Conservation (phyloP, 2,888 invertebrate genomes). For the Macrosoma leucophasiata region DNA sequence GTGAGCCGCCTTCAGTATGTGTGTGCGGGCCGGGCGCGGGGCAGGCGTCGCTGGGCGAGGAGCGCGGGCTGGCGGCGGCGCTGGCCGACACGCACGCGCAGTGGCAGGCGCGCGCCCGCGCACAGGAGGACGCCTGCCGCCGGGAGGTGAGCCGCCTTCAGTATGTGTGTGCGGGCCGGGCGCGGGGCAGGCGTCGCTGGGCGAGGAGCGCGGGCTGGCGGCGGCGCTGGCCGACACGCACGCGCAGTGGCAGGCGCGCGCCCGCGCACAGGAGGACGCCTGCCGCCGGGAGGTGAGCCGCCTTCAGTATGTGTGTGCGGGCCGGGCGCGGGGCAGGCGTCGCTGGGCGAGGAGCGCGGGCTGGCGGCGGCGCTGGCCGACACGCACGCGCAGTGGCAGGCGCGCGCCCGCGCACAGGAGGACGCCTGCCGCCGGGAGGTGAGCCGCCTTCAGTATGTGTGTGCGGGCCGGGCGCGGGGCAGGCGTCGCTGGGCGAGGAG, state of each 20-base stretch:
- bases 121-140: conserved; percentile 36
- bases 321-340: no score
- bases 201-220: conserved; percentile 91
- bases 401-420: conserved; percentile 38
- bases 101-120: conserved; percentile 51
- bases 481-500: conserved; percentile 87
- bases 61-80: conserved; percentile 84
- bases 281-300: conserved; percentile 40
- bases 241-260: conserved; percentile 54
- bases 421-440: conserved; percentile 44
- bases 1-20: no score
- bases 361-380: conserved; percentile 76
- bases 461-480: no score
- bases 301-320: no score
- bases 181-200: conserved; percentile 81
- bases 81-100: conserved; percentile 51
- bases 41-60: conserved; percentile 79
- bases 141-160: conserved; percentile 43
- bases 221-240: conserved; percentile 51
- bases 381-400: conserved; percentile 58
- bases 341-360: conserved; percentile 89
- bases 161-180: no score
- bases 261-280: conserved; percentile 37
- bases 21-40: no score
- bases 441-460: no score